These are phyloP conservation scores for Malurus alboscapulatus DNA, from an alignment of 2,113 vertebrate genomes.

Conservation along the genomic window DNA sequence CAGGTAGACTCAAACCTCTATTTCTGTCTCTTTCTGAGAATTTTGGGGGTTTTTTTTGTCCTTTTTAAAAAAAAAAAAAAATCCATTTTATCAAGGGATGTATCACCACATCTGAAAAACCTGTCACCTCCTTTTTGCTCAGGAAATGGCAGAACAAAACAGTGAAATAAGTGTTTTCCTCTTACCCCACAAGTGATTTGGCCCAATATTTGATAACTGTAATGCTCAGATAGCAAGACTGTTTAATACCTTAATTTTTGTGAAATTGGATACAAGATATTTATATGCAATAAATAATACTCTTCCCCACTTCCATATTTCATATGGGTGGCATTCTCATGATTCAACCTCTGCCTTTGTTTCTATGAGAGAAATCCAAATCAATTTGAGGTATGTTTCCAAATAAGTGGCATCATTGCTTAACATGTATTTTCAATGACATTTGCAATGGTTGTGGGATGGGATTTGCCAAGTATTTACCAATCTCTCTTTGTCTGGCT, in stretches of 20 bases:
- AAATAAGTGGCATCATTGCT: background rate
- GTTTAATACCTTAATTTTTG: background rate
- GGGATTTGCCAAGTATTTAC: background rate
- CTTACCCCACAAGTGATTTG: rapidly evolving
- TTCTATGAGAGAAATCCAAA: background rate
- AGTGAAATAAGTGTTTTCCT: background rate
- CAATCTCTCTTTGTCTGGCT: background rate
- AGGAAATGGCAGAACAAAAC: background rate
- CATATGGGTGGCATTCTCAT: background rate
- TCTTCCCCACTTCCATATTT: background rate
- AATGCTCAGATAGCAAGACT: background rate
- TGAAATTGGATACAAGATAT: background rate
- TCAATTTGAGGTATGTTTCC: background rate
- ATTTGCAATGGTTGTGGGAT: background rate
- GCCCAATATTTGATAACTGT: background rate
- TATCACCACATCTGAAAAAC: background rate
- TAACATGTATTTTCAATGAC: background rate
- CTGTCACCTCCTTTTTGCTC: background rate
- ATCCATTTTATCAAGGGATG: background rate
- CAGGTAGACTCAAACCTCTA: background rate
- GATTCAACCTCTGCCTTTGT: background rate
- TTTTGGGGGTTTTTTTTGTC: background rate
- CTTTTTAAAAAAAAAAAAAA: background rate
- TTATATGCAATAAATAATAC: background rate
- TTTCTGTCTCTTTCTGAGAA: background rate